phyloP scores from a whole-genome alignment of 2,797 vertebrate genomes.

The Myotis vivesi region DNA sequence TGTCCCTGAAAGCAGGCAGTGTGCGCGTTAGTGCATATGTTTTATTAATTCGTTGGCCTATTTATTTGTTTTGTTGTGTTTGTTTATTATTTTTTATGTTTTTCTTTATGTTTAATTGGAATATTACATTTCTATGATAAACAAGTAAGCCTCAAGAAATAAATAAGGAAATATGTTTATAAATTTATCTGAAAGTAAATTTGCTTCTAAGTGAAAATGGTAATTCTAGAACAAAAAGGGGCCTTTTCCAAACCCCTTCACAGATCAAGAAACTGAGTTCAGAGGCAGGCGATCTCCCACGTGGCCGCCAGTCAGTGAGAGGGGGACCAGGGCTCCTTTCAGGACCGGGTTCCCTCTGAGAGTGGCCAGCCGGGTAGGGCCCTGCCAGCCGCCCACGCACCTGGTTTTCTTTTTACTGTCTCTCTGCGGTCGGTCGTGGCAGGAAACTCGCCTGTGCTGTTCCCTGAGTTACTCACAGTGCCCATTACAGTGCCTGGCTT shows the following conservation, averaged over 20 bases:
- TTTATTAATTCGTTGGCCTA: background rate
- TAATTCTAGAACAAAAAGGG: background rate
- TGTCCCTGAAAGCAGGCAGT: background rate
- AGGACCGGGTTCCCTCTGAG: background rate
- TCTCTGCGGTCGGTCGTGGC: background rate
- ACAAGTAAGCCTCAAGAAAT: constrained; percentile 7
- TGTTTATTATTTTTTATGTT: background rate
- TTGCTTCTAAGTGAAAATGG: constrained; percentile 34
- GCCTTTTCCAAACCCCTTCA: background rate
- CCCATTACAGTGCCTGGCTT: background rate
- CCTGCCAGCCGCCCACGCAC: background rate
- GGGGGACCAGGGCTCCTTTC: background rate
- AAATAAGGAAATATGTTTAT: constrained; percentile 27
- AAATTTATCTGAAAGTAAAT: constrained; percentile 48
- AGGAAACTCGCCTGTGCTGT: background rate
- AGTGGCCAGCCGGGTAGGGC: background rate
- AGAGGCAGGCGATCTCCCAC: background rate
- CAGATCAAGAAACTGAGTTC: background rate
- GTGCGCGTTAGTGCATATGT: no score
- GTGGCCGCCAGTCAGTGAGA: background rate
- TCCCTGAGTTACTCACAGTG: background rate
- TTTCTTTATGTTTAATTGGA: background rate
- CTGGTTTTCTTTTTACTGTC: background rate
- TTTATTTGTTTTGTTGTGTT: background rate
- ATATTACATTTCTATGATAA: constrained; percentile 3